Evolutionary conservation across 2,888 invertebrate species (phyloP).

Genomic region (Barypeithes pellucidus): DNA sequence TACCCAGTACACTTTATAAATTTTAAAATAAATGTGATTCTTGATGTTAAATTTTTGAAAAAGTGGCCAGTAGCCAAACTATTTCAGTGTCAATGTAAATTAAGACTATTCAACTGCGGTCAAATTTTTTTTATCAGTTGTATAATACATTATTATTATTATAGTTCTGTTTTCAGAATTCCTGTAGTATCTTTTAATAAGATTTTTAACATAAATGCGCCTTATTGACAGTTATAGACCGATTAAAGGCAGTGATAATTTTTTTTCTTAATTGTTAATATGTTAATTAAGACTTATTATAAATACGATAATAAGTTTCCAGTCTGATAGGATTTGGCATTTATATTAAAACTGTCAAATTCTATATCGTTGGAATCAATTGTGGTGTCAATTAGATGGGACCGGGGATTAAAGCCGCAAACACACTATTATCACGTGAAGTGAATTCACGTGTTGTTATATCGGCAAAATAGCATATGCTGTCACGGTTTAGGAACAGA

Average conservation of each 20-base stretch:
- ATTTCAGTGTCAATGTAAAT: conserved; percentile 51
- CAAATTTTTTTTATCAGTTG: conserved; percentile 51
- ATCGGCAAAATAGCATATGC: too few species aligned
- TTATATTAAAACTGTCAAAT: too few species aligned
- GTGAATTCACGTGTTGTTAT: too few species aligned
- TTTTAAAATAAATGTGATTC: conserved; percentile 45
- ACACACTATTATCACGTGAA: too few species aligned
- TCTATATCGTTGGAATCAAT: too few species aligned
- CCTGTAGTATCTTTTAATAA: conserved; percentile 61
- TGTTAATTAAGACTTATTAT: too few species aligned
- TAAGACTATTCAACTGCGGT: conserved; percentile 50
- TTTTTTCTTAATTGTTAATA: neutral
- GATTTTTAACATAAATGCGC: conserved; percentile 21
- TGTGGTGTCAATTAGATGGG: too few species aligned
- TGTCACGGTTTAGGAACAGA: too few species aligned
- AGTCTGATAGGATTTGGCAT: too few species aligned
- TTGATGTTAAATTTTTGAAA: conserved; percentile 47
- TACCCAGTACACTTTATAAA: conserved; percentile 38
- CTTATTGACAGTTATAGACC: conserved; percentile 2
- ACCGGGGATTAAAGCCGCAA: too few species aligned
- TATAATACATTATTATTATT: conserved; percentile 55
- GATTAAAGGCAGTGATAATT: conserved; percentile 2
- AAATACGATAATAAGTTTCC: too few species aligned
- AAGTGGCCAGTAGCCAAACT: conserved; percentile 56
- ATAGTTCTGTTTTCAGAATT: conserved; percentile 67